A percentile compares a stretch with the other conserved stretches of the same genome.
These are phyloP conservation scores for Steinernema carpocapsae DNA, from an alignment of 2,888 invertebrate genomes.

Conservation along the genomic window DNA sequence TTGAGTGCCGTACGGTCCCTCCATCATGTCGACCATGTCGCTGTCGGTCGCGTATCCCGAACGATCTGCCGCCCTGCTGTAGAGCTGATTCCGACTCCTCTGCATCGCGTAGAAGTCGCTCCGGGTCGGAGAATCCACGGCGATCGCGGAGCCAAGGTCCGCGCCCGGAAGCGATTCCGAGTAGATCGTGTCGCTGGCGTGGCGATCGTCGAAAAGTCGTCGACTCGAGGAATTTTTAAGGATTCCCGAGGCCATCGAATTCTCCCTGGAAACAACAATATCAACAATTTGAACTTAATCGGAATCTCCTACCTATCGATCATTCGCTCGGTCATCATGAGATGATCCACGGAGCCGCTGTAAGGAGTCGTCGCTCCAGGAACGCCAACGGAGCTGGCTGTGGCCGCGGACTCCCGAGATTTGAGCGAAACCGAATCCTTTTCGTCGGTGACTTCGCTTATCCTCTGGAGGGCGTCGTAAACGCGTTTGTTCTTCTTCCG, in stretches of 20 bases:
- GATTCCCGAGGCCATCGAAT: neutral
- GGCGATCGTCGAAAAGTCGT: neutral
- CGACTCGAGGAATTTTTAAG: slow-evolving; percentile 8
- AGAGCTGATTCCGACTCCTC: slow-evolving; percentile 1
- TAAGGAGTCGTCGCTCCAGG: slow-evolving; percentile 25
- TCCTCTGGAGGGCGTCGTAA: slow-evolving; percentile 65
- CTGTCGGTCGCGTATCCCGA: slow-evolving; percentile 38
- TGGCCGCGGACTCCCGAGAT: slow-evolving; percentile 54
- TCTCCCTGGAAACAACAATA: too few species aligned
- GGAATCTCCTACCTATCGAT: slow-evolving; percentile 15
- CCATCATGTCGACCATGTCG: slow-evolving; percentile 34
- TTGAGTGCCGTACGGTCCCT: neutral
- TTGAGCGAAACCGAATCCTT: slow-evolving; percentile 47
- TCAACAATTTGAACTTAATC: too few species aligned
- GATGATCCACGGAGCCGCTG: slow-evolving; percentile 36
- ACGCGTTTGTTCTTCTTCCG: slow-evolving; percentile 63
- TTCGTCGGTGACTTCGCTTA: slow-evolving; percentile 64
- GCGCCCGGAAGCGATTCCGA: slow-evolving; percentile 21
- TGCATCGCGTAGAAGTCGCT: slow-evolving; percentile 31
- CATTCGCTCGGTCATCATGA: slow-evolving; percentile 34
- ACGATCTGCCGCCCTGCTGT: neutral
- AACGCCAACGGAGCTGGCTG: slow-evolving; percentile 38
- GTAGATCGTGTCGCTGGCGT: slow-evolving; percentile 22
- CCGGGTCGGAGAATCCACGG: neutral
- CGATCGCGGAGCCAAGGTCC: neutral